A percentile compares a stretch with the other conserved stretches of the same genome.
Conservation (phyloP, 2,113 vertebrate genomes). For the Pelmatolapia mariae region DNA sequence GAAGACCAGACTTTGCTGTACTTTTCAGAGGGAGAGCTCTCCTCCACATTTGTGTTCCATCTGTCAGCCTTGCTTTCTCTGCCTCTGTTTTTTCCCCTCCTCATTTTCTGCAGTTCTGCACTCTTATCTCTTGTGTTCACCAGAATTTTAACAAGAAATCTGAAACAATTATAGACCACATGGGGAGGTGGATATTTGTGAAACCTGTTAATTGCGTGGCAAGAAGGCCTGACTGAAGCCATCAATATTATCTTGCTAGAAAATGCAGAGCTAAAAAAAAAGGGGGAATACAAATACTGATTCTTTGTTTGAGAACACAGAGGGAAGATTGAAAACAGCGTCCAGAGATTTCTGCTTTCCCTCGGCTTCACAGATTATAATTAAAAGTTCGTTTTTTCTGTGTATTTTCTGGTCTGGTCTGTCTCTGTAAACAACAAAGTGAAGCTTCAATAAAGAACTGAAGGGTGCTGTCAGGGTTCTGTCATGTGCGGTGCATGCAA, state of each 20-base stretch:
- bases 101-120: not conserved
- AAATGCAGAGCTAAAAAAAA: not conserved
- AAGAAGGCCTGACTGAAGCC: not conserved
- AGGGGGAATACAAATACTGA: not conserved
- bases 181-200: not conserved
- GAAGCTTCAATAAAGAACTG: not conserved
- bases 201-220: not conserved
- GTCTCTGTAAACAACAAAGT: not conserved
- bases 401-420: not conserved
- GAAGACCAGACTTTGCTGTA: not conserved
- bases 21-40: not conserved
- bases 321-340: not conserved
- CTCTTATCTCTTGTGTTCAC: not conserved
- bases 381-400: not conserved
- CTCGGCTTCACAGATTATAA: not conserved
- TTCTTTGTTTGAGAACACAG: not conserved
- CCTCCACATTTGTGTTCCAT: constrained; percentile 40
- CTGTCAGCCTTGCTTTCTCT: not conserved
- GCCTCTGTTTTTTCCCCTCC: not conserved
- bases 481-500: not conserved
- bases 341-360: not conserved
- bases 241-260: not conserved
- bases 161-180: not conserved
- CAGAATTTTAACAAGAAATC: not conserved
- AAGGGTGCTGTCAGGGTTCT: not conserved